Percentiles rank a stretch among this genome's conserved stretches.
Conservation (phyloP, 2,113 vertebrate genomes). For the Corythaeola cristata region DNA sequence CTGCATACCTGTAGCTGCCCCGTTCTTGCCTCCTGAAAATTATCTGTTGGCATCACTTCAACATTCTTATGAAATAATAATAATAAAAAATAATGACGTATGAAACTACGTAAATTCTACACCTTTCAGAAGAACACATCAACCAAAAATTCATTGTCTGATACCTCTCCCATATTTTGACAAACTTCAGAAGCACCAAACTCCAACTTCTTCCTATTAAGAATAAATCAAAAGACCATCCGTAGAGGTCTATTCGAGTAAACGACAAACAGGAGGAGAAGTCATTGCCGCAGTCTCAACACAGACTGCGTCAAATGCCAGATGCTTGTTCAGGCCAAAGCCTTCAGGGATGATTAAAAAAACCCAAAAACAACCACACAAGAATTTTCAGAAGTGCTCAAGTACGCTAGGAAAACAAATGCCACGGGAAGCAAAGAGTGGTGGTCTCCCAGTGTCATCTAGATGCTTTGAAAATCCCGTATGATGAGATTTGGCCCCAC, state of each 20-base stretch:
- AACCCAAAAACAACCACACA: neutral
- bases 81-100: neutral
- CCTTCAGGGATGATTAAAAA: conserved; percentile 39
- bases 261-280: neutral
- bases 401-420: conserved; percentile 28
- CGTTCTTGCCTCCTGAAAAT: conserved; percentile 20
- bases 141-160: neutral
- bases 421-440: neutral
- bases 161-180: neutral
- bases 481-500: neutral
- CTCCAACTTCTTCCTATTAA: neutral
- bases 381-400: conserved; percentile 34
- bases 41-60: conserved; percentile 9
- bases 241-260: neutral
- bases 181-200: neutral
- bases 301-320: neutral
- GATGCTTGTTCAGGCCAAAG: conserved; percentile 25
- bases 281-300: conserved; percentile 1
- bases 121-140: neutral
- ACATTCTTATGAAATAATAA: neutral
- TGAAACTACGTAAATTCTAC: neutral
- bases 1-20: conserved; percentile 62
- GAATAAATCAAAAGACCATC: neutral
- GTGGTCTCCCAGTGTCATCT: neutral
- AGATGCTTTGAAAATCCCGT: neutral